A percentile compares a stretch with the other conserved stretches of the same genome.
Conservation (phyloP, 2,113 vertebrate genomes). For the Muntiacus reevesi region DNA sequence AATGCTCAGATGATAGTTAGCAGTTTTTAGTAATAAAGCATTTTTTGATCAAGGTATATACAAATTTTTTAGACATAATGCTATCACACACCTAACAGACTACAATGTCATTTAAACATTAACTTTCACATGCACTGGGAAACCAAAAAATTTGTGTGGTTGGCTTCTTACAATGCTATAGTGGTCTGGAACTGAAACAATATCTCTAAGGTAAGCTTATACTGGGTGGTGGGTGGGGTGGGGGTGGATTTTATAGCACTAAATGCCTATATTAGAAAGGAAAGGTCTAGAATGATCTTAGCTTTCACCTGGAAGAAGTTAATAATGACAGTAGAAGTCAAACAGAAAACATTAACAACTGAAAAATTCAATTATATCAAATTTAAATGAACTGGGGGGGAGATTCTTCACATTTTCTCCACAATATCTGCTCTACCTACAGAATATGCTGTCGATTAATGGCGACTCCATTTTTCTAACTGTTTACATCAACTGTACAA, state of each 20-base stretch:
- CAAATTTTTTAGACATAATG: not conserved
- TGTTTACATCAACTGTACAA: not conserved
- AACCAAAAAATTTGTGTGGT: not conserved
- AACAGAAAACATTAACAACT: not conserved
- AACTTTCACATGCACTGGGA: not conserved
- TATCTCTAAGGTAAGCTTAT: not conserved
- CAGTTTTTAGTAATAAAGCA: not conserved
- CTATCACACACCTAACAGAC: not conserved
- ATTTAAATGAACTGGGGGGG: not conserved
- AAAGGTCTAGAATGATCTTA: not conserved
- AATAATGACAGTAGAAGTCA: not conserved
- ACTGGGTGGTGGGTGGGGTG: not conserved
- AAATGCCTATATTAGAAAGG: not conserved
- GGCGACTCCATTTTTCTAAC: not conserved
- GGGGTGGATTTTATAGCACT: not conserved
- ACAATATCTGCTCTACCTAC: not conserved
- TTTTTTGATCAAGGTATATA: not conserved
- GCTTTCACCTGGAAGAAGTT: not conserved
- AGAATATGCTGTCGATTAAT: not conserved
- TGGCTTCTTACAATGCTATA: not conserved
- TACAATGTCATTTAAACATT: not conserved
- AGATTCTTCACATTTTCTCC: not conserved
- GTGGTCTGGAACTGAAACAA: not conserved
- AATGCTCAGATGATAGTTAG: not conserved
- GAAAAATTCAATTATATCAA: not conserved